Evolutionary conservation across 2,797 vertebrate genomes (phyloP).

Genomic region (Coranthus polyacanthus): DNA sequence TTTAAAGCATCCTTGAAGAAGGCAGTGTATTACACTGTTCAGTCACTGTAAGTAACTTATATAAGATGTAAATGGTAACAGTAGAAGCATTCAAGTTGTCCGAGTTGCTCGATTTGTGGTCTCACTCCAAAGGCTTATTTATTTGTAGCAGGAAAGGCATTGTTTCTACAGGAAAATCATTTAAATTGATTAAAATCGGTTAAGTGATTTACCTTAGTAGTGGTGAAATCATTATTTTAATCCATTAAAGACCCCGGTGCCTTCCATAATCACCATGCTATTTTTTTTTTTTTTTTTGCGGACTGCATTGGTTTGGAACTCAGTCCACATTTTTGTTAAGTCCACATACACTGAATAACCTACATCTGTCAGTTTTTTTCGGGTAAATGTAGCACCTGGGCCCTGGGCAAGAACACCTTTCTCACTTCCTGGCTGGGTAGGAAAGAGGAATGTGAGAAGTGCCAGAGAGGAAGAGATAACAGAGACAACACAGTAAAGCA

Average conservation of each 20-base stretch:
- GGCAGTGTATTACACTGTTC: constrained; percentile 18
- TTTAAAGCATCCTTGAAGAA: background rate
- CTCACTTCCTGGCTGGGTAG: constrained; percentile 60
- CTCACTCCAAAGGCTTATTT: background rate
- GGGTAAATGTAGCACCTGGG: constrained; percentile 53
- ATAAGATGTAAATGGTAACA: constrained; percentile 2
- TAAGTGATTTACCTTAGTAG: background rate
- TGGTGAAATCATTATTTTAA: background rate
- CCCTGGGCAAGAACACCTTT: constrained; percentile 59
- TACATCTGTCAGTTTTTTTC: constrained; percentile 48
- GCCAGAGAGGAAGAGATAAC: constrained; percentile 54
- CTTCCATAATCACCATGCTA: too few species aligned
- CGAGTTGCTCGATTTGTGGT: background rate
- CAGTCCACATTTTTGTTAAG: constrained; percentile 12
- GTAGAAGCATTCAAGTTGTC: background rate
- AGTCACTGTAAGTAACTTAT: constrained; percentile 9
- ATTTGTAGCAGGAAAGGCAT: background rate
- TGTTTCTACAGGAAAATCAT: too few species aligned
- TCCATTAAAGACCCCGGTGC: background rate
- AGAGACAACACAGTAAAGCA: constrained; percentile 61
- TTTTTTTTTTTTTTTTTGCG: background rate
- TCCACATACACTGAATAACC: constrained; percentile 38
- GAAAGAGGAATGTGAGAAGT: constrained; percentile 61
- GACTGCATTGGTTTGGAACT: background rate
- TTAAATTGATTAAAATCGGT: too few species aligned